Evolutionary conservation across 2,113 vertebrate species (phyloP).

Genomic region (Corythornis vintsioides): DNA sequence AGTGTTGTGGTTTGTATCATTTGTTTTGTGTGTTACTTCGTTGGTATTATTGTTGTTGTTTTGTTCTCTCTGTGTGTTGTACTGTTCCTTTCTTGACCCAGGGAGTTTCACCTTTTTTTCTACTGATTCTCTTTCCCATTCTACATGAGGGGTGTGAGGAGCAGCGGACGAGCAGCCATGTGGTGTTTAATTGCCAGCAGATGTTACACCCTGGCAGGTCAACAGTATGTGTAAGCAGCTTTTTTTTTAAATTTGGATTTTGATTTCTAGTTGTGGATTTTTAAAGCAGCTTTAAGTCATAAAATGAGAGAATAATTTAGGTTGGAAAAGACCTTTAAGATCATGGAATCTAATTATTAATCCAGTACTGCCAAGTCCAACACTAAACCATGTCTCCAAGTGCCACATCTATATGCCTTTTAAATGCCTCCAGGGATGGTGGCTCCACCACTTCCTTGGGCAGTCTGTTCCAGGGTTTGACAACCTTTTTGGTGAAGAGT

Average conservation of each 20-base stretch:
- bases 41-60: no score
- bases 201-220: no score
- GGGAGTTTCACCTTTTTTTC: no score
- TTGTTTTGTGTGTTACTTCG: no score
- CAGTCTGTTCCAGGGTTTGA: not conserved
- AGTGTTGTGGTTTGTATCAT: no score
- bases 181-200: no score
- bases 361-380: no score
- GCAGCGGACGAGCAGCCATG: no score
- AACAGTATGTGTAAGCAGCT: not conserved
- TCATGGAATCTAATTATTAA: not conserved
- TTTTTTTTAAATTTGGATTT: conserved; percentile 5
- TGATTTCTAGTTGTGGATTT: not conserved
- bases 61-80: no score
- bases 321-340: not conserved
- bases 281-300: not conserved
- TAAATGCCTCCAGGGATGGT: not conserved
- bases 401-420: not conserved
- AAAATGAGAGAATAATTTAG: not conserved
- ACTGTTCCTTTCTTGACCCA: no score
- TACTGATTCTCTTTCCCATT: no score
- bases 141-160: no score
- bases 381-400: not conserved
- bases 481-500: not conserved
- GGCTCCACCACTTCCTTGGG: not conserved